Base-by-base conservation (phyloP, 2,888 invertebrate genomes). In the Folsomia candida region DNA sequence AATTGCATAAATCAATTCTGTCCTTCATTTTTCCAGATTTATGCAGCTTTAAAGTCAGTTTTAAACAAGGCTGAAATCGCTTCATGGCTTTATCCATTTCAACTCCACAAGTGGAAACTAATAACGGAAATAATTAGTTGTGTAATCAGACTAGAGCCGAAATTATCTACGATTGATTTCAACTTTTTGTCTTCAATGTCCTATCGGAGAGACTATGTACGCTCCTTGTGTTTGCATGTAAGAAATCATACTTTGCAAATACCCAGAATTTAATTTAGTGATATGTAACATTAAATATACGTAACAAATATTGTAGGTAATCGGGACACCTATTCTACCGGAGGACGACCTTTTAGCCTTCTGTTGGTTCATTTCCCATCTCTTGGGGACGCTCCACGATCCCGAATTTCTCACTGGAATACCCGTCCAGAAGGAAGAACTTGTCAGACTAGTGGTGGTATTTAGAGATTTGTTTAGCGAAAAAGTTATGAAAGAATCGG, bases 371-470 rank as follows among this genome's bases (percentile, higher is more conserved):
- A 92, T 93, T 82, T 90, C 90, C 58, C 86, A 92, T 51, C 85
- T 93, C 2, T 87, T 94, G 63, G 89, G 91, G 0, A 93, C 94
- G 0, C 83, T 94, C 28, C 93, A 94, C 80, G 94, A 94, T 82
- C 89, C 90, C 0, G 94, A 94, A 83, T 93, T 94, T 83, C 90
- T 89, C 63, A 80, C 80, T 26, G 84, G 79, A 25, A 70, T 76
- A 28, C 76, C 75, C 2, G 24, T 78, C 0, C 22, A 22, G 0
- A 64, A 84, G 51, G 86, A 86, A 0, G 71, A 74, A 37, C 47
- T 77, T 4, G 51, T 51, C 18, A 24, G 2, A 18, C 9, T 71
- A 2, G 54, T 70, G 11, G n/a, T 37, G 14, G 27, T 25, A 2
- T 25, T 67, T 18, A 24, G 28, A 14, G 29, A 62, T 22, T 4